Evolutionary conservation across 2,797 vertebrate species (phyloP), one percentile per base, ranked within the genome.

Genomic region (Gymnothorax reevesii): DNA sequence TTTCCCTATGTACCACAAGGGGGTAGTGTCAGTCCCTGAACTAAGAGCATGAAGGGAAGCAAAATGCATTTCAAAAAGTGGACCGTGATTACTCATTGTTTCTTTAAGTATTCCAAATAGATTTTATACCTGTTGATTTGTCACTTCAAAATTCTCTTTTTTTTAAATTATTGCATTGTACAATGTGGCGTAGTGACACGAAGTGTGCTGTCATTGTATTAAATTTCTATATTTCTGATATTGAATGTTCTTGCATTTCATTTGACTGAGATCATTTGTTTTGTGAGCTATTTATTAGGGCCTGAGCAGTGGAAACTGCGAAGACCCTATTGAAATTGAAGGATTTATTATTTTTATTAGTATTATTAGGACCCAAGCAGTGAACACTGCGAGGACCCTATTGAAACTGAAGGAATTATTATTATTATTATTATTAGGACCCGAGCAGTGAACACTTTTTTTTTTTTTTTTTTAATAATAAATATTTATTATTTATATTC

Each of bases 111-210:
- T 64, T 83, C 55, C 25, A 69, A 80, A 83, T 85, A 57, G 13
- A 80, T 83, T 87, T 89, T 85, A 55, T 83, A 83, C 54, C 33
- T 8, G 20, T n/a, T 83, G 8, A 75, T 75, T 69, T 71, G 71
- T 84, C 57, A 7, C 42, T 89, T 89, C 87, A 80, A 7, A 75
- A 75, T 15, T 86, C 80, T 55, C 57, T 85, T 79, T 83, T 87
- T 55, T 85, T 42, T 42, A 1, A 42, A 59, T 59, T 7, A 62
- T 10, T 33, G 75, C 22, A 77, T 83, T 6, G 49, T 83, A 69
- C 66, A 54, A 54, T 82, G 27, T 57, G 62, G 49, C 79, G 73
- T 83, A 77, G 66, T 87, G 54, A 25, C 82, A 59, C 60, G 57
- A 87, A 73, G 71, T 86, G n/a, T 25, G 17, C 54, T 7, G 80